Base-by-base conservation (phyloP, 1,140 invertebrate genomes). In the Lepidurus arcticus region DNA sequence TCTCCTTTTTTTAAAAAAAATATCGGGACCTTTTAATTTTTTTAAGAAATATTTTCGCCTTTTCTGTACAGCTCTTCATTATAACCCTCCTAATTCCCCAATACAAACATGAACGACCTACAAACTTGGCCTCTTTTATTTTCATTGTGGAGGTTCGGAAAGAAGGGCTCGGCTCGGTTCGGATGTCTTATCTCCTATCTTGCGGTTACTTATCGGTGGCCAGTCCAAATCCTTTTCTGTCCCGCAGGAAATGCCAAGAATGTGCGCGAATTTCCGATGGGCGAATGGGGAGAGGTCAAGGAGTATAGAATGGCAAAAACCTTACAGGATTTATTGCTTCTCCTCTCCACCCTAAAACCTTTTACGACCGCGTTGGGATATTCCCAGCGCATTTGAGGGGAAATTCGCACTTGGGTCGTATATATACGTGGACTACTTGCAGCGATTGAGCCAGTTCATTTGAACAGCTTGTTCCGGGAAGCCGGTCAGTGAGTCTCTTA, bases 101-200 rank as follows among this genome's bases (percentile, higher is more conserved):
- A 65, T 65, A 65, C 53, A 65, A 65, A 65, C 53, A 65, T n/a
- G 53, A 65, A 7, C 53, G n/a, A 65, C 53, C 53, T 65, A 65
- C 53, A 65, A 65, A 65, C n/a, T 21, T 65, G 53, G 16, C 53
- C 53, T 65, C 53, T 65, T 65, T 65, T 34, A 34, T 65, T 65
- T 21, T 65, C 53, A 21, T 65, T 21, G 53, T 65, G 53, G 16
- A 65, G 21, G 21, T n/a, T n/a, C 45, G 53, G 53, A 21, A n/a
- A n/a, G n/a, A 13, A 9, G 13, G 9, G 13, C 8, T 13, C 6
- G 21, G 21, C 13, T 21, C 16, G 21, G 53, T 4, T 65, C 16
- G 53, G 6, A 11, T 21, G 13, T 16, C 21, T 65, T 65, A 34
- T 34, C 26, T 34, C 26, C 2, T 34, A 34, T 34, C 34, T 65